Conservation (phyloP, 2,888 invertebrate species). For the Colostygia pectinataria region DNA sequence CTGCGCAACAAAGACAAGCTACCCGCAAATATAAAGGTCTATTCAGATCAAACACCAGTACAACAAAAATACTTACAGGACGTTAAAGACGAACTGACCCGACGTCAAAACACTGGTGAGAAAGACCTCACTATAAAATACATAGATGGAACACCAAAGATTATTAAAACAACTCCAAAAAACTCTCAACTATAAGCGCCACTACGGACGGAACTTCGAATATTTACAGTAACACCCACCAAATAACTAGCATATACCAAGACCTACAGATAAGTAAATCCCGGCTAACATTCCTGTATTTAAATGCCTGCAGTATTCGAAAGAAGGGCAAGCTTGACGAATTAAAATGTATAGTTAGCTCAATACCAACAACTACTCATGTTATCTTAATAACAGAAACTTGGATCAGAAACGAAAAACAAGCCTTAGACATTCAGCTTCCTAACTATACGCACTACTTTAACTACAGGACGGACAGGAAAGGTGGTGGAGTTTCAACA, state of each 20-base stretch:
- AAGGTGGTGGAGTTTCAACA: background rate
- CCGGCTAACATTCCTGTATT: too few relatives aligned
- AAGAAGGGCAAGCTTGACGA: too few relatives aligned
- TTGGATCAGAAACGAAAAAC: background rate
- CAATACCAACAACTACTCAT: too few relatives aligned
- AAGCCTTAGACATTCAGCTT: too few relatives aligned
- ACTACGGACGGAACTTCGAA: too few relatives aligned
- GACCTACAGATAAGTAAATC: too few relatives aligned
- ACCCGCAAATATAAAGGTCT: constrained; percentile 29
- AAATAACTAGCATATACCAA: too few relatives aligned
- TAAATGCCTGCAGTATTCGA: too few relatives aligned
- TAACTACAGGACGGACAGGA: background rate
- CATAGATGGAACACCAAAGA: constrained; percentile 35
- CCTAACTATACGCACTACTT: background rate
- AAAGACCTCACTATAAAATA: constrained; percentile 36
- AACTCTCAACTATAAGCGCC: too few relatives aligned
- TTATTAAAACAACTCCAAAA: constrained; percentile 4
- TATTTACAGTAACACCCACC: too few relatives aligned
- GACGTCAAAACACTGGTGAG: constrained; percentile 13
- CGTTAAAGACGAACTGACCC: constrained; percentile 28
- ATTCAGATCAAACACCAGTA: constrained; percentile 11
- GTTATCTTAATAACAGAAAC: too few relatives aligned
- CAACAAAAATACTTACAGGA: constrained; percentile 28
- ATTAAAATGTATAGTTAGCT: too few relatives aligned
- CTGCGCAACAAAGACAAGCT: constrained; percentile 15